phyloP scores from a whole-genome alignment of 2,113 vertebrate genomes.

The Heloderma charlesbogerti region DNA sequence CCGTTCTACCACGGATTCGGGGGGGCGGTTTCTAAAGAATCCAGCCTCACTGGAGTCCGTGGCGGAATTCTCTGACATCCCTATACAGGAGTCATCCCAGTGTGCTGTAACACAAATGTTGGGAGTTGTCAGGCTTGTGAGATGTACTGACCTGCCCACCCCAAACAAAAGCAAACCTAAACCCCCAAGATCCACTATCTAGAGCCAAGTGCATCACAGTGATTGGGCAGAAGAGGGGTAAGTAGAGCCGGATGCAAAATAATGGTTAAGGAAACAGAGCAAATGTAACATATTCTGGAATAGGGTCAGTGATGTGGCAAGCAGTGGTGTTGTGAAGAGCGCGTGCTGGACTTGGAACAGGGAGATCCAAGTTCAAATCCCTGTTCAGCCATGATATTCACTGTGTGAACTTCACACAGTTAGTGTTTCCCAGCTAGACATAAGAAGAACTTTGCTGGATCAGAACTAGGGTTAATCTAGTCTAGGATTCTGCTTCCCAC shows the following conservation, averaged over 20 bases:
- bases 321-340: background rate
- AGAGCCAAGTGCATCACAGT: background rate
- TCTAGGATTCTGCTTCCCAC: too few relatives aligned
- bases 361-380: background rate
- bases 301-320: background rate
- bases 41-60: too few relatives aligned
- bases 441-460: too few relatives aligned
- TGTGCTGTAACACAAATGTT: background rate
- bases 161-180: background rate
- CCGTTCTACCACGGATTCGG: too few relatives aligned
- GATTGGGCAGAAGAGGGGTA: background rate
- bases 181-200: background rate
- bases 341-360: background rate
- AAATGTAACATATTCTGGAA: background rate
- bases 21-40: too few relatives aligned
- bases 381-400: too few relatives aligned
- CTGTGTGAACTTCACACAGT: too few relatives aligned
- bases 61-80: too few relatives aligned
- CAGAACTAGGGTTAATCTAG: too few relatives aligned
- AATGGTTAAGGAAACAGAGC: background rate
- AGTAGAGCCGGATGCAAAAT: background rate
- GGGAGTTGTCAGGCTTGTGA: background rate
- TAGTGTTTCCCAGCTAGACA: too few relatives aligned
- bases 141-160: background rate
- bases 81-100: background rate